These are phyloP conservation scores for Heterohyrax brucei DNA, from an alignment of 2,797 vertebrate species.

Conservation along the genomic window DNA sequence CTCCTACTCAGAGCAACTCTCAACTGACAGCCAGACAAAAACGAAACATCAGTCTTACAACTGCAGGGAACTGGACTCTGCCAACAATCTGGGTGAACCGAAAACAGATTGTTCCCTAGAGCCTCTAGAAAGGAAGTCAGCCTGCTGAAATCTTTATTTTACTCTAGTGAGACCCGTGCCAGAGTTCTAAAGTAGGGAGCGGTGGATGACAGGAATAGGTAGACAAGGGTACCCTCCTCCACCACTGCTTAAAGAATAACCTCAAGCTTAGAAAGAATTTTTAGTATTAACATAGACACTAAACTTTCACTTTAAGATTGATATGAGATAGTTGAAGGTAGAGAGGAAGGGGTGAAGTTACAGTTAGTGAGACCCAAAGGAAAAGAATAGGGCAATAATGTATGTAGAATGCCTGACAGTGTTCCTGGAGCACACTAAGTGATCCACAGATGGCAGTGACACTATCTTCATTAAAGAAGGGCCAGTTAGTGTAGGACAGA, in stretches of 20 bases:
- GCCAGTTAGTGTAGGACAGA: background rate
- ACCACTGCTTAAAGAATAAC: background rate
- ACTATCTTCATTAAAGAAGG: background rate
- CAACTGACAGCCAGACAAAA: background rate
- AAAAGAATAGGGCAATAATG: background rate
- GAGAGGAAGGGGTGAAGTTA: background rate
- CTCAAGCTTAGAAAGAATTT: background rate
- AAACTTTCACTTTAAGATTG: background rate
- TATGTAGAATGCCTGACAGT: background rate
- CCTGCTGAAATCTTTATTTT: background rate
- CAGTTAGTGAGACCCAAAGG: background rate
- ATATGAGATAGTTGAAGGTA: background rate
- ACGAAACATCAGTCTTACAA: background rate
- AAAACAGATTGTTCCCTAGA: background rate
- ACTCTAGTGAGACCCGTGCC: no score
- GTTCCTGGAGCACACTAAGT: background rate
- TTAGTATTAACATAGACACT: background rate
- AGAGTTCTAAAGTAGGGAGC: background rate
- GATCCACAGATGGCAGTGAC: background rate
- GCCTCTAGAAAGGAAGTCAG: background rate
- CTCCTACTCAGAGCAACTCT: background rate
- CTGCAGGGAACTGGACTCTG: slow-evolving; percentile 14
- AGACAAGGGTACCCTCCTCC: background rate
- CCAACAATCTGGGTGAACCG: background rate
- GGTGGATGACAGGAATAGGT: background rate